Evolutionary conservation across 2,797 vertebrate species (phyloP).

Genomic region (Smutsia temminckii): DNA sequence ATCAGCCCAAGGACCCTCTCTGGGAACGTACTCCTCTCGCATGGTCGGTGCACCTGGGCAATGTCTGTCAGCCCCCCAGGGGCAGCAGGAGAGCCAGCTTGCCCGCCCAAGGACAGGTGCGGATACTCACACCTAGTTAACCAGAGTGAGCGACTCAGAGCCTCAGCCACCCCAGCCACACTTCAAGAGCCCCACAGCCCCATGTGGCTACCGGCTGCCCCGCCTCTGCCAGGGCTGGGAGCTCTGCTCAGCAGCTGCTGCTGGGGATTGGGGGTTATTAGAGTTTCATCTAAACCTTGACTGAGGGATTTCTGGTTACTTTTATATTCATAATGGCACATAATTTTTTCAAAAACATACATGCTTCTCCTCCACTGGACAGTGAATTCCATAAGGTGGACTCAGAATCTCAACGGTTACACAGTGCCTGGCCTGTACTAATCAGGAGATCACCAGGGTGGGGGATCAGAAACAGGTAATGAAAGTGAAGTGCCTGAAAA

Average conservation of each 20-base stretch:
- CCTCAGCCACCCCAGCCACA: neutral
- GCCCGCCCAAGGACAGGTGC: neutral
- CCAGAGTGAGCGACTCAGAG: neutral
- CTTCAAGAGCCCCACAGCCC: neutral
- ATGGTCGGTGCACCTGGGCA: neutral
- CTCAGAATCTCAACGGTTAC: conserved; percentile 16
- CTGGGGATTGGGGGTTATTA: neutral
- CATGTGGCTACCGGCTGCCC: neutral
- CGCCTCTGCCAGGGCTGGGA: neutral
- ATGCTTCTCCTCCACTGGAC: neutral
- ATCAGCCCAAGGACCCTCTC: neutral
- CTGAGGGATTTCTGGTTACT: neutral
- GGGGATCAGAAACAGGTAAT: conserved; percentile 24
- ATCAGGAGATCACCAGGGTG: neutral
- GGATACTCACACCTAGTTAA: neutral
- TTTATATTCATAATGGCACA: neutral
- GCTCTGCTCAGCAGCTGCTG: neutral
- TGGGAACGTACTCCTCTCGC: neutral
- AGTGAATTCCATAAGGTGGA: conserved; percentile 20
- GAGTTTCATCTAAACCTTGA: neutral
- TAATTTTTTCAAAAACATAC: neutral
- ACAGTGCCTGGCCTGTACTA: neutral
- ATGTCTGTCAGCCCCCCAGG: neutral
- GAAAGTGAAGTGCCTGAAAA: conserved; percentile 41
- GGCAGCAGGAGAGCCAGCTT: neutral